Evolutionary conservation across 2,797 vertebrate species (phyloP), one percentile per base, ranked within the genome.

Genomic region (Telmatherina bonti): DNA sequence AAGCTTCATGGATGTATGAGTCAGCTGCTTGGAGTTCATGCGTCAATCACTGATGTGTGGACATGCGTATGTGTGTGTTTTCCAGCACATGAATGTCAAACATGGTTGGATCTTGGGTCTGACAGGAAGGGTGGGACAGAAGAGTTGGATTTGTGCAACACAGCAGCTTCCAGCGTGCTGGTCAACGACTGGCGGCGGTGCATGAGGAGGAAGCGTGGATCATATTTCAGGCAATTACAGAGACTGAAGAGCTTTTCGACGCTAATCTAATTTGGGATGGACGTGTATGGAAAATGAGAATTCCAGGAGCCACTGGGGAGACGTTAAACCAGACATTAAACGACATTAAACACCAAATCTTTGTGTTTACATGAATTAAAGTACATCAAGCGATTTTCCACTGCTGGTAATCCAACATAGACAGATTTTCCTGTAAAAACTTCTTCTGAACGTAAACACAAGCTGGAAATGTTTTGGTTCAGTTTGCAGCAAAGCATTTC

Each of bases 11-110:
- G n/a, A n/a, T n/a, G n/a, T n/a, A n/a, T n/a, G n/a, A n/a, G n/a
- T n/a, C n/a, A n/a, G n/a, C n/a, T n/a, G n/a, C n/a, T n/a, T 24
- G 78, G 78, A 61, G 79, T 79, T 63, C 36, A 59, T 31, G 31
- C 27, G 62, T 82, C 74, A 82, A 1, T 58, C 60, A 62, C 47
- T 13, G 60, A 55, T 33, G 62, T 58, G 26, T 41, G 62, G 45
- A 35, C 33, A 11, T 8, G 33, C 33, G 8, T 35, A 69, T 35
- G 74, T 47, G 76, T 47, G 27, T 56, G 38, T 74, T 66, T 67
- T 7, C 65, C 56, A 67, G 73, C 29, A 27, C 15, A 30, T 16
- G 55, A 35, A 51, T 66, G 70, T 54, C 60, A 71, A 18, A 11
- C 51, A 22, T 22, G 27, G 29, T 71, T 18, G 2, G 64, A 43